Evolutionary conservation across 2,797 vertebrate species (phyloP), one percentile per base, ranked within the genome.

Genomic region (Spinus pinus): DNA sequence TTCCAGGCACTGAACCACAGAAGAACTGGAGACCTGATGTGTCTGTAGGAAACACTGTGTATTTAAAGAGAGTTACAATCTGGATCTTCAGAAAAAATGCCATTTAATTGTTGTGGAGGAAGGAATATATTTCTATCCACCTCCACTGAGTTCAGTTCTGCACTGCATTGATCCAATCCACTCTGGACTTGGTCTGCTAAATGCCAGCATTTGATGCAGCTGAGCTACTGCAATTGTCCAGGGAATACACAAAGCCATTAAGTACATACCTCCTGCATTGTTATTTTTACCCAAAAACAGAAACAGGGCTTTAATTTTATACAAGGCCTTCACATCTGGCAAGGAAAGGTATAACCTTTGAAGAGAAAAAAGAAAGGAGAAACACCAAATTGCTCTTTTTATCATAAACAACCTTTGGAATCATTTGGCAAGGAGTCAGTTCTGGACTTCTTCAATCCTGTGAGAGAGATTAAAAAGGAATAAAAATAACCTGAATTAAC

Each of bases 401-500:
- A 69, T 88, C n/a, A 2, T 57, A 70, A 96, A 72, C 5, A 58
- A 60, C 39, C 54, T 81, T 78, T 58, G 44, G 69, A 93, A 81
- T 69, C n/a, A 70, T 81, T 87, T 91, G 86, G 81, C 67, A 64
- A 84, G 51, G 46, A 79, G 65, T 79, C 41, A 46, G 56, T 73
- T 70, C 70, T 79, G 62, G 77, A 93, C 46, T 73, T 74, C 57
- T 69, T 90, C 89, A 91, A 9, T 58, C 62, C 67, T 66, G 13
- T 39, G 27, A 86, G 33, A 33, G 54, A 94, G 72, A 93, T 73
- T 93, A 57, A 83, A 86, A 84, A 49, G n/a, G 31, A 86, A 86
- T 75, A 86, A 90, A 94, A 96, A 93, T 74, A 93, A 95, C 65
- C 70, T 65, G 86, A 88, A 92, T 81, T 93, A 83, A 86, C 54